phyloP scores from a whole-genome alignment of 2,888 invertebrate species.

The Amblyteles armatorius region DNA sequence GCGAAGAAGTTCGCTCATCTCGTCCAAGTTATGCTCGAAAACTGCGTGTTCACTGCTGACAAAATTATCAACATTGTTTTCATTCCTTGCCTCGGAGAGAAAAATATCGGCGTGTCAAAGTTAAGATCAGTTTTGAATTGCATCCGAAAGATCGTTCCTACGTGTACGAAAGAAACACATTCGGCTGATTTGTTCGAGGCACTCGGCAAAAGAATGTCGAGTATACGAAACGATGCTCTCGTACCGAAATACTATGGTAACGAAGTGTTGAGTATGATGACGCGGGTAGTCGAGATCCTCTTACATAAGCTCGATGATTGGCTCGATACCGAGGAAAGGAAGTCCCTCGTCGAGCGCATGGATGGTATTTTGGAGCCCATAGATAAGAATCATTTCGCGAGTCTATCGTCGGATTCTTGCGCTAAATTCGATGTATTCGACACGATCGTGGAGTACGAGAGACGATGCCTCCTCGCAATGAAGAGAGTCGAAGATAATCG shows the following conservation, averaged over 20 bases:
- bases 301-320: slow-evolving; percentile 21
- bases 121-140: slow-evolving; percentile 68
- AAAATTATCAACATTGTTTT: slow-evolving; percentile 77
- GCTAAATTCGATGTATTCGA: slow-evolving; percentile 62
- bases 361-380: slow-evolving; percentile 74
- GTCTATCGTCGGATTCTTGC: slow-evolving; percentile 60
- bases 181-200: slow-evolving; percentile 58
- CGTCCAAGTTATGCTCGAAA: slow-evolving; percentile 64
- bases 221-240: slow-evolving; percentile 63
- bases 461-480: slow-evolving; percentile 72
- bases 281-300: slow-evolving; percentile 68
- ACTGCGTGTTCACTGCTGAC: slow-evolving; percentile 64
- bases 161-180: slow-evolving; percentile 58
- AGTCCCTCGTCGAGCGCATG: slow-evolving; percentile 60
- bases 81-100: slow-evolving; percentile 71
- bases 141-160: slow-evolving; percentile 61
- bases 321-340: slow-evolving; percentile 28
- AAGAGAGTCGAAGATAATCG: slow-evolving; percentile 42
- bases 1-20: slow-evolving; percentile 73
- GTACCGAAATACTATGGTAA: slow-evolving; percentile 65
- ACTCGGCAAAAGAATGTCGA: slow-evolving; percentile 69
- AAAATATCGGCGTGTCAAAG: slow-evolving; percentile 45
- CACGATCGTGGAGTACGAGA: slow-evolving; percentile 76
- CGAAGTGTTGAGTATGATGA: slow-evolving; percentile 68
- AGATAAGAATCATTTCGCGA: slow-evolving; percentile 73